Evolutionary conservation across 2,888 invertebrate species (phyloP).

Genomic region (Spialia ferax): DNA sequence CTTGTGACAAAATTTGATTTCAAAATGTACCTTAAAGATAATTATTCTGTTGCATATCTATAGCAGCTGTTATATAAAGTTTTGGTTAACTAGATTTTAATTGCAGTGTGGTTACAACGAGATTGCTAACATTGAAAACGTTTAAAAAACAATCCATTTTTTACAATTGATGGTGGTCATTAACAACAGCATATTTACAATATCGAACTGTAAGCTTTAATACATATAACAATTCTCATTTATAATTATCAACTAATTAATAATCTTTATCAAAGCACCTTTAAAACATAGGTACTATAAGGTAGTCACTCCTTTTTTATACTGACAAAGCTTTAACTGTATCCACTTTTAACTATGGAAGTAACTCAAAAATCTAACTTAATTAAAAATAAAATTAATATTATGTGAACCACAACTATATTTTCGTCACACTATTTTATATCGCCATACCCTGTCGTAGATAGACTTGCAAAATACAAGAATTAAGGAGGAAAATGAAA

Average conservation of each 20-base stretch:
- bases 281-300: conserved; percentile 36
- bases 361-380: neutral
- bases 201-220: conserved; percentile 25
- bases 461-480: neutral
- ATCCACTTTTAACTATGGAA: neutral
- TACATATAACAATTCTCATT: conserved; percentile 29
- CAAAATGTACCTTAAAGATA: conserved; percentile 24
- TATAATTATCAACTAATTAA: conserved; percentile 16
- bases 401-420: neutral
- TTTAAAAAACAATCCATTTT: conserved; percentile 1
- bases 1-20: conserved; percentile 26
- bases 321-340: conserved; percentile 21
- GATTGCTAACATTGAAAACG: neutral
- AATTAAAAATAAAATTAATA: neutral
- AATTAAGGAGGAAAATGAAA: neutral
- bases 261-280: conserved; percentile 35
- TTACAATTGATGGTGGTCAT: conserved; percentile 12
- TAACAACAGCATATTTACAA: conserved; percentile 35
- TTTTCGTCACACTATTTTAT: neutral
- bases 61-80: neutral
- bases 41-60: conserved; percentile 10
- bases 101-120: conserved; percentile 9
- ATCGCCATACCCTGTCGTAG: conserved; percentile 18
- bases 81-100: conserved; percentile 9
- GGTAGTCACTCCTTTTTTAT: conserved; percentile 21